Percentiles rank a stretch among this genome's conserved stretches.
phyloP scores from a whole-genome alignment of 2,888 invertebrate species.

The Lasioglossum lativentre region DNA sequence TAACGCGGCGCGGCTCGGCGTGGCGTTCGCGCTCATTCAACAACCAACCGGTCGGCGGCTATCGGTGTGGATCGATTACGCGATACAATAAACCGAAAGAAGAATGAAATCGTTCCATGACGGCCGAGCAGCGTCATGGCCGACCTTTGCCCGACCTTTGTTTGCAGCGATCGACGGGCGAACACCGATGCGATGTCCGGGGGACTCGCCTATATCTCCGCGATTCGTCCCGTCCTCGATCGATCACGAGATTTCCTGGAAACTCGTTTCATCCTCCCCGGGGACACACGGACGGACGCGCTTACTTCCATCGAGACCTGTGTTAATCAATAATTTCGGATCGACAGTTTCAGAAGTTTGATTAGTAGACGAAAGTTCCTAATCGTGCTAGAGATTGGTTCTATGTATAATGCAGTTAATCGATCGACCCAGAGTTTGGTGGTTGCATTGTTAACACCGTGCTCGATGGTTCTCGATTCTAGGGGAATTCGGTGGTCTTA shows the following conservation, averaged over 20 bases:
- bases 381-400: not conserved
- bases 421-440: not conserved
- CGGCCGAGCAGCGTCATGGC: slow-evolving; percentile 27
- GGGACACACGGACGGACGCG: too few relatives aligned
- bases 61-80: slow-evolving; percentile 52
- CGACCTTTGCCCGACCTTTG: slow-evolving; percentile 31
- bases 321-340: not conserved
- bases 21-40: slow-evolving; percentile 65
- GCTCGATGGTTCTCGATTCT: not conserved
- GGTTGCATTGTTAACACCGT: not conserved
- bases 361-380: not conserved
- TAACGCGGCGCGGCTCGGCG: slow-evolving; percentile 44
- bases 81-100: slow-evolving; percentile 51
- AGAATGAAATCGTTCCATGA: slow-evolving; percentile 44
- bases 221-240: slow-evolving; percentile 27
- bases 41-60: slow-evolving; percentile 21
- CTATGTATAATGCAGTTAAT: not conserved
- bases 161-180: not conserved
- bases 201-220: not conserved
- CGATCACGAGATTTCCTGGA: not conserved
- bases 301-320: too few relatives aligned
- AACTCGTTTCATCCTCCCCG: not conserved
- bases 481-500: not conserved
- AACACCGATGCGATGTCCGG: not conserved
- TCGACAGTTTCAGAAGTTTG: not conserved